These are phyloP conservation scores for Eurosta solidaginis DNA, from an alignment of 1,140 invertebrate species.

Conservation along the genomic window DNA sequence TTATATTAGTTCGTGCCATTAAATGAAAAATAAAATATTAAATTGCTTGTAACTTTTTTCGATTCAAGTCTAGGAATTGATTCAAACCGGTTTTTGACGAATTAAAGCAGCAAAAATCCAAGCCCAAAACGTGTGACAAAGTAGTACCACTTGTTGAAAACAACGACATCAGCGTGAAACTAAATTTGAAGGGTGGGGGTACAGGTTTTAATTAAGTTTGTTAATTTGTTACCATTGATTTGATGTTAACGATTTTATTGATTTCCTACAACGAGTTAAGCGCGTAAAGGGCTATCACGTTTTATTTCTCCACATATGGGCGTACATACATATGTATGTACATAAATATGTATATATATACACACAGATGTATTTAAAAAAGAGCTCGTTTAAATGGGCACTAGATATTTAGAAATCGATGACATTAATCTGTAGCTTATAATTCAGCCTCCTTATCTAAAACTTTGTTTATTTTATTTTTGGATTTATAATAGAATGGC, in stretches of 20 bases:
- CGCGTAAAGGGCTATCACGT: neutral
- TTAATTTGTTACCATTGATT: conserved; percentile 15
- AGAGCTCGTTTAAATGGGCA: neutral
- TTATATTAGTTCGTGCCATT: neutral
- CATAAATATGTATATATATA: too few relatives aligned
- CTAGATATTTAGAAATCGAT: conserved; percentile 1
- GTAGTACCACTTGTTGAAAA: neutral
- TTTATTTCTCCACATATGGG: neutral
- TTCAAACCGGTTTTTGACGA: too few relatives aligned
- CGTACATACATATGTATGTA: too few relatives aligned
- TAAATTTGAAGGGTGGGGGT: neutral
- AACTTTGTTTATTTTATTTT: neutral
- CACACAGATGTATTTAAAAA: too few relatives aligned
- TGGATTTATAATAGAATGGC: too few relatives aligned
- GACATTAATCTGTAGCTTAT: neutral
- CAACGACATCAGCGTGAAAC: neutral
- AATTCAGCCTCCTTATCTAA: neutral
- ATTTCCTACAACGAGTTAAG: neutral
- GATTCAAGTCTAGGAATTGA: neutral
- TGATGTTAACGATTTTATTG: neutral
- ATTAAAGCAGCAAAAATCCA: neutral
- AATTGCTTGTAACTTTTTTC: neutral
- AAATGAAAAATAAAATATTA: neutral
- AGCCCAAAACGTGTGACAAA: neutral
- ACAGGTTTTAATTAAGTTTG: conserved; percentile 27